Evolutionary conservation across 2,888 invertebrate genomes (phyloP), one percentile per base, ranked within the genome.

Genomic region (Cryptophagus acutangulus): DNA sequence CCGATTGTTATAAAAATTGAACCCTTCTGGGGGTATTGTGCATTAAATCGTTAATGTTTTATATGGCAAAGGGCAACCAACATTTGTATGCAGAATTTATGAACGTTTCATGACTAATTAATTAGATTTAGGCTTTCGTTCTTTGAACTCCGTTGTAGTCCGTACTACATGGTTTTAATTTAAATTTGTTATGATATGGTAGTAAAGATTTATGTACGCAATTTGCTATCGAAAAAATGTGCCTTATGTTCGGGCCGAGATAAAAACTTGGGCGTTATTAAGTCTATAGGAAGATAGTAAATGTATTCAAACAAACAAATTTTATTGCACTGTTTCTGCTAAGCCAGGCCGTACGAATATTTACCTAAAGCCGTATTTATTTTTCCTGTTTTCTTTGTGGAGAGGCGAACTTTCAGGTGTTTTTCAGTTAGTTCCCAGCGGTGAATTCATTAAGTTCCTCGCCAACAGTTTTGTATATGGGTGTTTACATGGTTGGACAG

Each of bases 31-130:
- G 20, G 24, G 26, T 38, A n/a, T n/a, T n/a, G n/a, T 34, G 18
- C 35, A 40, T 40, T 35, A 35, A 40, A 40, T 28, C 35, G 34
- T 20, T 40, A 40, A 40, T 40, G 17, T 17, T n/a, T n/a, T n/a
- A n/a, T n/a, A n/a, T n/a, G n/a, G n/a, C n/a, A n/a, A n/a, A n/a
- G n/a, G n/a, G n/a, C n/a, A n/a, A n/a, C n/a, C n/a, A n/a, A n/a
- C n/a, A n/a, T n/a, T n/a, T n/a, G n/a, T n/a, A n/a, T n/a, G n/a
- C n/a, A n/a, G n/a, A n/a, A n/a, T n/a, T n/a, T n/a, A n/a, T n/a
- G n/a, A n/a, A n/a, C n/a, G n/a, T n/a, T n/a, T n/a, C n/a, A n/a
- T n/a, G n/a, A n/a, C n/a, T n/a, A n/a, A n/a, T n/a, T n/a, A n/a
- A n/a, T n/a, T n/a, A n/a, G n/a, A n/a, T n/a, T n/a, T n/a, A n/a